Base-by-base conservation (phyloP, 2,113 vertebrate genomes). In the Varanus komodoensis region DNA sequence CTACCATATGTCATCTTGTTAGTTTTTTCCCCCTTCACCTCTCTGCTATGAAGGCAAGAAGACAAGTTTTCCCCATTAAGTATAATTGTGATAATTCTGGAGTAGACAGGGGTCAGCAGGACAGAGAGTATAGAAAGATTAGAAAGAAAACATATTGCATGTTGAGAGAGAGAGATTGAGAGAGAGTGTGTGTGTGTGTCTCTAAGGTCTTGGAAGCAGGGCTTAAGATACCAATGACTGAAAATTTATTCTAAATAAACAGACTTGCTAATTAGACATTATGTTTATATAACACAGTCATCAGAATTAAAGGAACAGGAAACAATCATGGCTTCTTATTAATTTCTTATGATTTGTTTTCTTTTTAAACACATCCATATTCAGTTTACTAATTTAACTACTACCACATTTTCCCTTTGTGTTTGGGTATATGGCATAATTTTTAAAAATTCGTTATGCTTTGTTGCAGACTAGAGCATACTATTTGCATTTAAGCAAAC, bases 171-270 rank as follows among this genome's bases (percentile, higher is more conserved):
- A 3, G 77, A 34, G 25, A 92, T 61, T 12, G 64, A 44, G 38
- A 44, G 38, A 44, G 38, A 44, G 38, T 2, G 38, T 2, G 38
- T 2, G 38, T 44, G 38, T 44, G 38, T 44, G 73, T 67, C 54
- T 82, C 67, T 84, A 50, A 67, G 85, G 78, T 87, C 68, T 87
- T 54, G 50, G 74, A 52, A 86, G 80, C 89, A 48, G 50, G 34
- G 50, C 89, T 94, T 87, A 85, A 90, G 50, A 81, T 4, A 73
- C 68, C 74, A 86, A 84, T 81, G 89, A 27, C 44, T 81, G 34
- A 44, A 44, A 87, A 83, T 44, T 29, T 11, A 89, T 54, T 88
- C 61, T 80, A 80, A 69, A 88, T 88, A 52, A 80, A 69, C 68
- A 79, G 38, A 27, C 32, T 68, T 52, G 64, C 44, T 88, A 69